phyloP scores from a whole-genome alignment of 2,888 invertebrate genomes.

The Cryptus armator region DNA sequence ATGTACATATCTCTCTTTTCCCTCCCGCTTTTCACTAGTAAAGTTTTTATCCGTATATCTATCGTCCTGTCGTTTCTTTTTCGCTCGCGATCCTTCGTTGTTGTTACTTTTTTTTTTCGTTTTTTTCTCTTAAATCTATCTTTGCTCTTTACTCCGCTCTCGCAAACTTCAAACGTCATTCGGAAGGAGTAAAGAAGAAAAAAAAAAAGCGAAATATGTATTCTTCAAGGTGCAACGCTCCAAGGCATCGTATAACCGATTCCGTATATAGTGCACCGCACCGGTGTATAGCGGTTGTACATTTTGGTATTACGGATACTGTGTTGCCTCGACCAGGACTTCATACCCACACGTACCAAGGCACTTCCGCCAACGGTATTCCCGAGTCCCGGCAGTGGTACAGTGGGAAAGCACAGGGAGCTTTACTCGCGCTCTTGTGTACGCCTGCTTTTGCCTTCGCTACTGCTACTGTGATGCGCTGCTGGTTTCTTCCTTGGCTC shows the following conservation, averaged over 20 bases:
- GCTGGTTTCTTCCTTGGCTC: constrained; percentile 41
- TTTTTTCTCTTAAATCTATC: constrained; percentile 40
- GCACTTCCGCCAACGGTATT: constrained; percentile 54
- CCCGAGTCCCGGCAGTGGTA: constrained; percentile 41
- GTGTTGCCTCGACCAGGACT: constrained; percentile 19
- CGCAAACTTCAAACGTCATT: constrained; percentile 33
- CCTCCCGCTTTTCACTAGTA: constrained; percentile 53
- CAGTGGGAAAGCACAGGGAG: constrained; percentile 12
- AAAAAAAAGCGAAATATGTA: constrained; percentile 38
- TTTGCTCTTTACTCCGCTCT: constrained; percentile 30
- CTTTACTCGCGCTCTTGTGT: constrained; percentile 26
- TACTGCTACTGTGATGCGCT: constrained; percentile 2
- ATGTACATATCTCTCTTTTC: constrained; percentile 28
- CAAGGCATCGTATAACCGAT: constrained; percentile 22
- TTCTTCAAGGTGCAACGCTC: constrained; percentile 16
- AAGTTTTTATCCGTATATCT: constrained; percentile 68
- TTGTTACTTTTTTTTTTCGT: constrained; percentile 14
- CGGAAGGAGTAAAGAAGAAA: constrained; percentile 11
- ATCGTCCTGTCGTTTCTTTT: constrained; percentile 52
- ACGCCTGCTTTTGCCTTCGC: constrained; percentile 11
- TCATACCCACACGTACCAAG: constrained; percentile 16
- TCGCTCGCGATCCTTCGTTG: constrained; percentile 10
- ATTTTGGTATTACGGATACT: constrained; percentile 29
- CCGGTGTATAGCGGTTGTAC: constrained; percentile 14
- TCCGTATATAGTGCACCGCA: constrained; percentile 6